Evolutionary conservation across 2,113 vertebrate species (phyloP), one percentile per base, ranked within the genome.

Genomic region (Thinocorus orbignyianus): DNA sequence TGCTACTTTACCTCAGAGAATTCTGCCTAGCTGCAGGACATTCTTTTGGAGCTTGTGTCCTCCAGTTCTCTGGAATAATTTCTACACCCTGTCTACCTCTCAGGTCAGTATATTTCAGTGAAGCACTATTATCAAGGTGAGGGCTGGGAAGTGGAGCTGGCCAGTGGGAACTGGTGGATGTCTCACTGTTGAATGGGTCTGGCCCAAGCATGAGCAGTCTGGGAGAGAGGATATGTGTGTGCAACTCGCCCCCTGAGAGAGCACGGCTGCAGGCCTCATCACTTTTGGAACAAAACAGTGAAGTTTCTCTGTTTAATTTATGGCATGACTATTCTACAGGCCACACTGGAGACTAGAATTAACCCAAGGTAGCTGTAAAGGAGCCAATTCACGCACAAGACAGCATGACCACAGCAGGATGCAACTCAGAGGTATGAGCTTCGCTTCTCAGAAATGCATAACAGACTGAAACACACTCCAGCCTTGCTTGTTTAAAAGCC

Each of bases 291-390:
- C 39, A 82, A 57, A 92, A n/a, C 39, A 79, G 31, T 65, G 30
- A 88, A 87, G 82, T 92, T 79, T 49, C 5, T 28, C 6, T 23
- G 3, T 78, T 60, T 88, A 89, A 93, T 93, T 93, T 93, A 96
- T 90, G 55, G 4, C 46, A 70, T 73, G 46, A 83, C 91, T 96
- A 17, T 66, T 70, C 46, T 65, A n/a, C 57, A 80, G 90, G 68
- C 70, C 79, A 88, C 88, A 92, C 70, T 57, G 66, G 74, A 90
- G 85, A 61, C 31, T 18, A 79, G 62, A n/a, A 79, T 93, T 72
- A 93, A 41, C 74, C 57, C 81, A 80, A 93, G 74, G 81, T 96
- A 72, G 79, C 66, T 95, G 90, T 94, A 95, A 95, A 93, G 86
- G 42, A 90, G 78, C 58, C 44, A 76, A 41, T 79, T 72, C 88